Conservation (phyloP, 2,113 vertebrate species). For the Promerops cafer region DNA sequence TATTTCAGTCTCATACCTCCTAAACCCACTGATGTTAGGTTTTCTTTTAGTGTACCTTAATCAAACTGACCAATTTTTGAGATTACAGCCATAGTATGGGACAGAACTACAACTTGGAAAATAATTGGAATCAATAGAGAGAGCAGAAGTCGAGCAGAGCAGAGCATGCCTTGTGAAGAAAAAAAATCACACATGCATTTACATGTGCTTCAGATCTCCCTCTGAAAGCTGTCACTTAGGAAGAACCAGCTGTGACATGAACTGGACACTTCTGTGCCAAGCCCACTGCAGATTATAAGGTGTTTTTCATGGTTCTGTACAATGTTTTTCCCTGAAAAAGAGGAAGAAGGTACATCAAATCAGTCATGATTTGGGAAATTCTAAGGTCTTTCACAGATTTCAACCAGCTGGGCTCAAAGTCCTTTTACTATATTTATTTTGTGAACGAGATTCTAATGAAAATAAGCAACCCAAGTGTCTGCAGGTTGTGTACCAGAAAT, state of each 20-base stretch:
- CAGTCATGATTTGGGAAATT: background rate
- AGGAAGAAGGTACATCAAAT: background rate
- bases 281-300: background rate
- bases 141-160: background rate
- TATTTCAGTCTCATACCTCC: background rate
- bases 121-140: background rate
- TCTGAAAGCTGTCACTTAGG: background rate
- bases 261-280: background rate
- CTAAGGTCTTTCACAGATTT: background rate
- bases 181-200: background rate
- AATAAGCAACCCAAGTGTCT: background rate
- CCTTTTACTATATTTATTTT: background rate
- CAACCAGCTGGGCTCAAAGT: background rate
- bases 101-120: background rate
- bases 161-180: background rate
- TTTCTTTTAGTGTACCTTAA: background rate
- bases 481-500: background rate
- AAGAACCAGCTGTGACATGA: background rate
- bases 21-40: background rate
- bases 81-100: background rate
- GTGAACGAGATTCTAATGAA: background rate
- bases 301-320: background rate
- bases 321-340: background rate
- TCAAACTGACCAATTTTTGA: background rate
- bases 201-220: background rate